Evolutionary conservation across 2,888 invertebrate genomes (phyloP), one percentile per base, ranked within the genome.

Genomic region (Eupithecia inturbata): DNA sequence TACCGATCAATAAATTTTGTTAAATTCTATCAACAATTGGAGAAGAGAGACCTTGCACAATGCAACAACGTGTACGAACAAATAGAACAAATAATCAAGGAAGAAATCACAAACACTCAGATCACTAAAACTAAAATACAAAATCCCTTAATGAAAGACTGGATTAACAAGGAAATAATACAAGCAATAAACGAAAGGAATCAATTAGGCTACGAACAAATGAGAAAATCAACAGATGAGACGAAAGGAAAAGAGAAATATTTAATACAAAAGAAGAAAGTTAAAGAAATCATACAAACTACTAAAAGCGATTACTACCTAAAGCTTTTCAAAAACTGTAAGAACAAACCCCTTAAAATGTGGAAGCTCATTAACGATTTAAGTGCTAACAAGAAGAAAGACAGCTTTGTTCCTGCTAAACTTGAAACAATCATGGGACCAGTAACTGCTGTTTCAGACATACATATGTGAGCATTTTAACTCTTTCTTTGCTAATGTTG

Each of bases 301-400:
- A 57, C 57, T 57, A 57, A 57, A 26, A 26, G 12, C 0, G 41
- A 66, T 1, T 66, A 41, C 41, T 66, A 66, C 26, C 39, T 41
- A 41, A 66, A 66, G 14, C 22, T 41, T 22, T 66, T 66, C 66
- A 41, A 41, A 41, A 26, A 66, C 26, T 66, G 66, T 26, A 26
- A 41, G 16, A 41, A 66, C 22, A 66, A 66, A 22, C 66, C 66
- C 14, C 66, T 66, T 66, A 41, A 66, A 41, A 66, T 66, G 66
- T 66, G 66, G 66, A 66, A 41, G 16, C 66, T 66, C 1, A 66
- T 66, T 22, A 66, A 41, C 66, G 39, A 26, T n/a, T 26, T 66
- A 41, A 66, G 41, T 66, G 7, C 26, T 10, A 39, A 66, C 26
- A 66, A 41, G 16, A 41, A n/a, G 22, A 66, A 66, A 66, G 3